Base-by-base conservation (phyloP, 2,113 vertebrate species). In the Aspidoscelis tigris region DNA sequence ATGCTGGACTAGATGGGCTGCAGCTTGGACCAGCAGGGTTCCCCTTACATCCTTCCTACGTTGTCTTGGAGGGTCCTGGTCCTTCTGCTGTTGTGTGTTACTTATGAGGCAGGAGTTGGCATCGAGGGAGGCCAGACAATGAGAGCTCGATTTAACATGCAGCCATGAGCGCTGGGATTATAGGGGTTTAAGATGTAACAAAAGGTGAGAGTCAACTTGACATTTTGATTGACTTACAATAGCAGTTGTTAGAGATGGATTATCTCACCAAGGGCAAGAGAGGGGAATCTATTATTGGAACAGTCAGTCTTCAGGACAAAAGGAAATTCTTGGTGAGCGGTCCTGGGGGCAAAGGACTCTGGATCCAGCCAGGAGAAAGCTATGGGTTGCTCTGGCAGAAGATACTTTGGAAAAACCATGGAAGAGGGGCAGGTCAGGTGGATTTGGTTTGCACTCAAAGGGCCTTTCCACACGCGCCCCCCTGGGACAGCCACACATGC, bases 171-270 rank as follows among this genome's bases (percentile, higher is more conserved):
- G 86, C 83, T 33, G 73, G 88, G 86, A 88, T 92, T 91, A 84
- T 61, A 79, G 84, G 88, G 91, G 92, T 93, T 93, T 94, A 89
- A 95, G 90, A 92, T 88, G 82, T 87, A 87, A 92, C 90, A 89
- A 91, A 95, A 94, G 90, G 90, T 92, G 93, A 92, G 91, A 88
- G 88, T 71, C 91, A 89, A 94, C 89, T 44, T 89, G 94, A 89
- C 91, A 88, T 88, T 41, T 84, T 92, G 88, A 92, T 93, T 94
- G 92, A 84, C 92, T 94, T 80, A 73, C 86, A 92, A 87, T 16
- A 88, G 90, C 89, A 93, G 82, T 88, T 94, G 88, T 94, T 94
- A 80, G 26, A 91, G 87, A 89, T 84, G 90, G 94, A 93, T 94
- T 88, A 91, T 74, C 86, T 75, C 33, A 33, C 73, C 88, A 92